Base-by-base conservation (phyloP, 2,888 invertebrate species). In the Mantis religiosa region DNA sequence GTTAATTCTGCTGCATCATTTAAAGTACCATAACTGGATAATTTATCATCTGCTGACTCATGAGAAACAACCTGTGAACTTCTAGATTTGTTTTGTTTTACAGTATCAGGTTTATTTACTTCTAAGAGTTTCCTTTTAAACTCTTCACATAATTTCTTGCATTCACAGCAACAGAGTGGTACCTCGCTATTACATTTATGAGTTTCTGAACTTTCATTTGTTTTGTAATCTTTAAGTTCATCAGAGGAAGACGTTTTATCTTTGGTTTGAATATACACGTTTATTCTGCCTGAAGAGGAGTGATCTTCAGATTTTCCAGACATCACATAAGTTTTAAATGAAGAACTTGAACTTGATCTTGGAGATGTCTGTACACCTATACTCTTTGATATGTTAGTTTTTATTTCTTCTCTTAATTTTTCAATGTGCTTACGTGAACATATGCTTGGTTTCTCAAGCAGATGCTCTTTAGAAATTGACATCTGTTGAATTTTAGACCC, bases 111-210 rank as follows among this genome's bases (percentile, higher is more conserved):
- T 71, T 71, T 20, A 20, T 15, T 71, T 25, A 2, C 20, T 71
- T 25, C 20, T 71, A 25, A 20, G 15, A 71, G 54, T 71, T 71
- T 71, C 54, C 15, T 20, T 71, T 71, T 71, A 71, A 71, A 9
- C 25, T 71, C 20, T 71, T 71, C 20, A 71, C 15, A 71, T 4
- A 82, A 54, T 47, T 86, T 85, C 83, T 83, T 86, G 14, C 86
- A 89, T 30, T 89, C 86, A 87, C 89, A 89, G 82, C 89, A 89
- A 30, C 89, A 89, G 28, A 89, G 83, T 12, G 84, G 82, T 7
- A 12, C 54, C 25, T 54, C 30, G 3, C 41, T 12, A 47, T 83
- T 88, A 8, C 25, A 83, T 90, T 90, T 83, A 14, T 27, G 84
- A 15, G 28, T 83, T 28, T 34, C 30, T 34, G 28, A 27, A 4